Percentiles rank a stretch among this genome's conserved stretches.
Evolutionary conservation across 2,888 invertebrate genomes (phyloP).

Genomic region (Chelonus formosanus): DNA sequence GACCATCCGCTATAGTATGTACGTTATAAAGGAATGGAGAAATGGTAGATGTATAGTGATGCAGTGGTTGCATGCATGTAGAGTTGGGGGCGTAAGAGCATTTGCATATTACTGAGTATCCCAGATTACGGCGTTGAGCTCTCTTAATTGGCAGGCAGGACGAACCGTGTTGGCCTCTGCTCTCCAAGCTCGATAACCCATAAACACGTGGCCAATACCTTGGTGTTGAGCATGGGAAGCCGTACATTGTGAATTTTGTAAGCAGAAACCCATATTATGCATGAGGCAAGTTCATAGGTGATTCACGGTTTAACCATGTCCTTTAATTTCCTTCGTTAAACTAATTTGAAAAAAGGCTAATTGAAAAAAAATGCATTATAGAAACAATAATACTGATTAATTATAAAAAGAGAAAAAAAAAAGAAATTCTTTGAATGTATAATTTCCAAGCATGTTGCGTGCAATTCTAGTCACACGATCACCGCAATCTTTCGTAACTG

Average conservation of each 20-base stretch:
- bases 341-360: too few species aligned
- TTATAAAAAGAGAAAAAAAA: too few species aligned
- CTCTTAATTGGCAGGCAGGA: slow-evolving; percentile 49
- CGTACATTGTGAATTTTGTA: slow-evolving; percentile 9
- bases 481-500: slow-evolving; percentile 44
- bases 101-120: slow-evolving; percentile 49
- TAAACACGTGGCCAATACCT: slow-evolving; percentile 28
- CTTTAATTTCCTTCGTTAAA: too few species aligned
- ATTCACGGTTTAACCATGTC: not conserved
- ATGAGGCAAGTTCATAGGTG: not conserved
- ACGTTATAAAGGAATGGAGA: not conserved
- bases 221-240: slow-evolving; percentile 18
- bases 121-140: slow-evolving; percentile 47
- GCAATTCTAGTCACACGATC: slow-evolving; percentile 36
- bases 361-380: too few species aligned
- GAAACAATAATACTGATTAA: too few species aligned
- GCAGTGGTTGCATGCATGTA: not conserved
- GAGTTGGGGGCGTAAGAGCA: slow-evolving; percentile 30
- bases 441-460: too few species aligned
- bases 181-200: slow-evolving; percentile 36
- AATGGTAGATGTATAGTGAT: not conserved
- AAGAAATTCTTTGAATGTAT: too few species aligned
- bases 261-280: slow-evolving; percentile 7
- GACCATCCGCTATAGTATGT: slow-evolving; percentile 20
- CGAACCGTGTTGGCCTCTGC: slow-evolving; percentile 32